Conservation (phyloP, 2,797 vertebrate genomes). For the Gallirallus australis region DNA sequence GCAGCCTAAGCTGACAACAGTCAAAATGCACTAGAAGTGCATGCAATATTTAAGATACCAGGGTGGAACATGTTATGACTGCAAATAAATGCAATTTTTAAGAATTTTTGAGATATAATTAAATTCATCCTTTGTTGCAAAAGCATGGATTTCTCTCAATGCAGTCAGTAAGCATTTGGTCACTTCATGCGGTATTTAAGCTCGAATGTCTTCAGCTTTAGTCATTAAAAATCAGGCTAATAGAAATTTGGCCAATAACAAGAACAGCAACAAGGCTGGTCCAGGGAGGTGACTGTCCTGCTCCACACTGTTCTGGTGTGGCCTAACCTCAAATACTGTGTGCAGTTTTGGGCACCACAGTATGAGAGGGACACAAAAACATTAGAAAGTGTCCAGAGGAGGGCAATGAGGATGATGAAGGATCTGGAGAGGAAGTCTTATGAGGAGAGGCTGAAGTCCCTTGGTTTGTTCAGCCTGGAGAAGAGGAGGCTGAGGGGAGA, state of each 20-base stretch:
- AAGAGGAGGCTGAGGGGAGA: too few species aligned
- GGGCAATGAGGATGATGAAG: too few species aligned
- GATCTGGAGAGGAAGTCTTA: too few species aligned
- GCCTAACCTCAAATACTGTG: too few species aligned
- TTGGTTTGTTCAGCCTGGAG: too few species aligned
- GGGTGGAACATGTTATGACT: neutral
- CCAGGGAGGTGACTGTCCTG: too few species aligned
- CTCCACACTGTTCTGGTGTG: too few species aligned
- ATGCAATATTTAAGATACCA: constrained; percentile 8
- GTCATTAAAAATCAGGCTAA: neutral
- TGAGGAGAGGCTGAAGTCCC: too few species aligned
- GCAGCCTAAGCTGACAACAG: neutral
- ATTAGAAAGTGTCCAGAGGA: too few species aligned
- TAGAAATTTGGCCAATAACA: neutral
- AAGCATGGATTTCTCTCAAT: neutral
- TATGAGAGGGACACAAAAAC: too few species aligned
- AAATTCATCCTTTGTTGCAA: neutral
- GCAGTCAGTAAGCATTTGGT: neutral
- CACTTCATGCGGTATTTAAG: neutral
- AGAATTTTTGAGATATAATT: neutral
- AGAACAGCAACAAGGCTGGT: neutral
- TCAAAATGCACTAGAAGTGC: neutral
- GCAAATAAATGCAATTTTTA: neutral
- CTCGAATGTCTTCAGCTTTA: neutral
- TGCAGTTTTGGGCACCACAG: too few species aligned